phyloP scores from a whole-genome alignment of 1,140 invertebrate species.

The Ceratina calcarata region DNA sequence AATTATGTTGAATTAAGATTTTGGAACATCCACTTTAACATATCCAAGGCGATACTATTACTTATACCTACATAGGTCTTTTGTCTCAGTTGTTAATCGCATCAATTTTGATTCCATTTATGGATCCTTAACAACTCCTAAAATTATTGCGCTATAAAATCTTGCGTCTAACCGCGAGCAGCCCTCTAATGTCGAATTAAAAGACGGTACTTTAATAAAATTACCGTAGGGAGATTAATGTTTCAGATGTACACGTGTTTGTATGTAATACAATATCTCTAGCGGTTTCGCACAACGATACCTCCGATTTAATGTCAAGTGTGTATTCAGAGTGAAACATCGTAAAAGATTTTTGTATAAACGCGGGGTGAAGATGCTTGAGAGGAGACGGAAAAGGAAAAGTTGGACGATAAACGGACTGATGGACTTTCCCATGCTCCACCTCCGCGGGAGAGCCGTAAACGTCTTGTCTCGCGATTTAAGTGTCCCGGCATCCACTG shows the following conservation, averaged over 20 bases:
- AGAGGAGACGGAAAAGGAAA: conserved; percentile 24
- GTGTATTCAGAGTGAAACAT: background rate
- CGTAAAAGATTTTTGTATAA: conserved; percentile 18
- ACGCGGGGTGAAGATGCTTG: background rate
- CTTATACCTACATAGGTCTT: background rate
- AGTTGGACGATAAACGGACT: conserved; percentile 37
- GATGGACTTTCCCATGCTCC: conserved; percentile 53
- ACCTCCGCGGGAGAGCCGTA: conserved; percentile 57
- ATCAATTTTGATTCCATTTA: conserved; percentile 6
- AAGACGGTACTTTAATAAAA: background rate
- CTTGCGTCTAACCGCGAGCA: background rate
- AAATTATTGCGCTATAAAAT: background rate
- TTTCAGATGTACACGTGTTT: background rate
- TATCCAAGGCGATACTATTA: background rate
- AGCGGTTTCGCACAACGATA: background rate
- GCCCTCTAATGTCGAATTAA: background rate
- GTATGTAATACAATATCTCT: too few relatives aligned
- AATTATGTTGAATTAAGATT: too few relatives aligned
- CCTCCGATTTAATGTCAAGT: conserved; percentile 26
- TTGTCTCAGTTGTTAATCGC: conserved; percentile 38
- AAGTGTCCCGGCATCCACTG: conserved; percentile 54
- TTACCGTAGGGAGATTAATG: background rate
- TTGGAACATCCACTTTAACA: too few relatives aligned
- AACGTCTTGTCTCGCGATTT: conserved; percentile 63
- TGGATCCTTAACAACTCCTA: background rate